These are phyloP conservation scores for Hiodon alosoides DNA, from an alignment of 2,113 vertebrate species.

Conservation along the genomic window DNA sequence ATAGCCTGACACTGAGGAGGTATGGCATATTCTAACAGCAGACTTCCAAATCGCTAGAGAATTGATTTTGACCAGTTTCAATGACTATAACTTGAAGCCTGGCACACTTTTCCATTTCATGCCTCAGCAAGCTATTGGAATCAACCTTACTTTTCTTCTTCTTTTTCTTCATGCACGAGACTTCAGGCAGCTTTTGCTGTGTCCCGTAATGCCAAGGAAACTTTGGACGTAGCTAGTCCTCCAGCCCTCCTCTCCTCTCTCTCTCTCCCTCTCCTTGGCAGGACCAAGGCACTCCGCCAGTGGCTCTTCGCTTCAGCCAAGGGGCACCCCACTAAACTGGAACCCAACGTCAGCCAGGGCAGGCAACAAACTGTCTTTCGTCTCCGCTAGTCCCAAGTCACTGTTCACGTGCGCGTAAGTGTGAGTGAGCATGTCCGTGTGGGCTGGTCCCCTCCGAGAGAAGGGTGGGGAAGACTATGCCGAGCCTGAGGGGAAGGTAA, in stretches of 20 bases:
- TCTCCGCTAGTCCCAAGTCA: not conserved
- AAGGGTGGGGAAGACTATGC: not conserved
- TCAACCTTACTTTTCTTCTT: too few species aligned
- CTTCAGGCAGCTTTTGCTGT: not conserved
- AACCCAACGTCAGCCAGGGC: not conserved
- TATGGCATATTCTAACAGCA: too few species aligned
- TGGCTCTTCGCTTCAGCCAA: not conserved
- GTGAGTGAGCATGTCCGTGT: constrained; percentile 13
- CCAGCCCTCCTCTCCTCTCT: not conserved
- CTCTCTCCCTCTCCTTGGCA: not conserved
- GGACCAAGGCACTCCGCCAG: not conserved
- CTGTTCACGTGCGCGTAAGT: not conserved
- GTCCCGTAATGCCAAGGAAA: not conserved
- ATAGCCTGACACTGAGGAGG: too few species aligned
- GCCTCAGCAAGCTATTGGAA: too few species aligned
- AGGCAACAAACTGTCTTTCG: not conserved
- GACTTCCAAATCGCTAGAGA: too few species aligned
- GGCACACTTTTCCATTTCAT: too few species aligned
- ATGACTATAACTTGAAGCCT: too few species aligned
- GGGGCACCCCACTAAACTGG: too few species aligned
- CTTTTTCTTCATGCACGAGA: not conserved
- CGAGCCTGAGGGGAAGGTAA: constrained; percentile 48
- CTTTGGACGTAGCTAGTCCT: not conserved
- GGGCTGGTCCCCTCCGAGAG: not conserved
- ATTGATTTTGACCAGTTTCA: too few species aligned